Evolutionary conservation across 2,113 vertebrate species (phyloP).

Genomic region (Oceanites oceanicus): DNA sequence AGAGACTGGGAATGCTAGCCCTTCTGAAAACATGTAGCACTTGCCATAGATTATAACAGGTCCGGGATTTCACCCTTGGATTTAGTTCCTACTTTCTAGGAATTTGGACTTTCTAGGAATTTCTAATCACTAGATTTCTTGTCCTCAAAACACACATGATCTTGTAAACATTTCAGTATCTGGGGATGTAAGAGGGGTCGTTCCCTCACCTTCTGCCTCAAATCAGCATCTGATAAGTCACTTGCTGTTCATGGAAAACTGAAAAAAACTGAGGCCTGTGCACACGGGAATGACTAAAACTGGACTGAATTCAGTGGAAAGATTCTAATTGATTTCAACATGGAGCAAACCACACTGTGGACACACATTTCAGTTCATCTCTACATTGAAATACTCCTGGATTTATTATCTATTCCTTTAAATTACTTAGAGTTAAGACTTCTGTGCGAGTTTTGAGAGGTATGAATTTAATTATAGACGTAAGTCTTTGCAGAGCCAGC

Average conservation of each 20-base stretch:
- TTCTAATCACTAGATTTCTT: not conserved
- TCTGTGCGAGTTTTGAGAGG: not conserved
- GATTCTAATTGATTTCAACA: not conserved
- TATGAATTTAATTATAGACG: not conserved
- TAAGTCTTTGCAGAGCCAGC: not conserved
- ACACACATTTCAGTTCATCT: not conserved
- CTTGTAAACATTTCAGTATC: not conserved
- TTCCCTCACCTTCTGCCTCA: not conserved
- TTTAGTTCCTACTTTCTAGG: not conserved
- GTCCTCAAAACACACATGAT: not conserved
- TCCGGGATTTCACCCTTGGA: not conserved
- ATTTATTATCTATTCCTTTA: not conserved
- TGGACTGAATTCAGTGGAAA: not conserved
- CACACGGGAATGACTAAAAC: not conserved
- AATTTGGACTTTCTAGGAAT: not conserved
- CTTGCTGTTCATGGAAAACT: not conserved
- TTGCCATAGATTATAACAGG: not conserved
- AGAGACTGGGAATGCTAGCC: not conserved
- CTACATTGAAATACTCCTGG: not conserved
- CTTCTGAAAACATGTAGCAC: not conserved
- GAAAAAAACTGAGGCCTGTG: not conserved
- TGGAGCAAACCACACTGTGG: not conserved
- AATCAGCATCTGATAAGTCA: not conserved
- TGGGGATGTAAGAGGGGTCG: fast-evolving
- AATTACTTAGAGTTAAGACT: not conserved